These are phyloP conservation scores for Halcyon senegalensis DNA, from an alignment of 2,113 vertebrate species.

Conservation along the genomic window DNA sequence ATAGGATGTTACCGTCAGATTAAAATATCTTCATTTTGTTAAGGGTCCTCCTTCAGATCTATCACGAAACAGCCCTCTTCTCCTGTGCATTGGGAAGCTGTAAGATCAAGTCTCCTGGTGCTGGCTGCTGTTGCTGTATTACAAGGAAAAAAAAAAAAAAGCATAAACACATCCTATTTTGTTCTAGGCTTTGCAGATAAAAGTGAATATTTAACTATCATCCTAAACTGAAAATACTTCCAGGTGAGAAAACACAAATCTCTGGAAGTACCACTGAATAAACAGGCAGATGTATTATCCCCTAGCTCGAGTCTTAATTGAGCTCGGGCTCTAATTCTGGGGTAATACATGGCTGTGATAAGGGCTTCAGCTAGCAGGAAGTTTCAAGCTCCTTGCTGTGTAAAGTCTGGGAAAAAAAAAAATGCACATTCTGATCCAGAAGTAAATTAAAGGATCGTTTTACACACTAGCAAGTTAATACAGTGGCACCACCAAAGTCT, in stretches of 20 bases:
- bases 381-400: not conserved
- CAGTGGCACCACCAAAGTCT: not conserved
- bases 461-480: not conserved
- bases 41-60: not conserved
- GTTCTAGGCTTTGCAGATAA: not conserved
- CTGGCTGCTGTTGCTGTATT: not conserved
- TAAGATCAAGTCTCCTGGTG: not conserved
- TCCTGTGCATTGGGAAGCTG: not conserved
- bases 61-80: not conserved
- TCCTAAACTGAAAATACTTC: not conserved
- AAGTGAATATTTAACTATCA: not conserved
- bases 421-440: not conserved
- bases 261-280: not conserved
- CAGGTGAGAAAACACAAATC: not conserved
- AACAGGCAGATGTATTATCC: not conserved
- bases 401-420: not conserved
- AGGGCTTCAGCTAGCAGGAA: not conserved
- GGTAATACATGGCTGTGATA: not conserved
- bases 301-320: not conserved
- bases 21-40: not conserved
- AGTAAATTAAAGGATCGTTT: not conserved
- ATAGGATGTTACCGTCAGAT: not conserved
- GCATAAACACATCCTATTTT: not conserved
- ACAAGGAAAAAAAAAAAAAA: not conserved
- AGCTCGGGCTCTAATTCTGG: not conserved